Evolutionary conservation across 2,113 vertebrate genomes (phyloP), one percentile per base, ranked within the genome.

Genomic region (Oxyruncus cristatus): DNA sequence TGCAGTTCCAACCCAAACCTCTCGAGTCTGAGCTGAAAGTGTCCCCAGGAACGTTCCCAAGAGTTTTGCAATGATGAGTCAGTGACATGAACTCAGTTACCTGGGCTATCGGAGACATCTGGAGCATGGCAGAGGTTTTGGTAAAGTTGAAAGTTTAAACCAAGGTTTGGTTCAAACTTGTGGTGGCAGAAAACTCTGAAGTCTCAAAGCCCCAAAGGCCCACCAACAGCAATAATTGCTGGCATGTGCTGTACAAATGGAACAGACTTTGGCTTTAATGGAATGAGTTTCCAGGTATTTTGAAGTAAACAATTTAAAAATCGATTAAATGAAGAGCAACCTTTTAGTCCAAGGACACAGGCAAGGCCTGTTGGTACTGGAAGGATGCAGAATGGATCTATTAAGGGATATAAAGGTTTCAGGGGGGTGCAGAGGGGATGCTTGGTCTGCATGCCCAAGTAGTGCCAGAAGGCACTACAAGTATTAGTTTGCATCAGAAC

Each of bases 261-360:
- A 92, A 70, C 9, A 44, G 79, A 47, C 63, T 70, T 76, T 44
- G 76, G 47, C 85, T 86, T 86, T 96, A 95, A 92, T 86, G 88
- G 85, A 72, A 89, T 16, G 73, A 24, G 81, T 83, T 96, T 71
- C 79, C 68, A 95, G 88, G 73, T 94, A 91, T 92, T 95, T 95
- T 83, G 75, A 93, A 78, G 79, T 71, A 95, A 95, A 95, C 92
- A 92, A 92, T 93, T 78, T 33, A 94, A 92, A 94, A 92, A 88
- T 90, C 79, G 4, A 93, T 95, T 66, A 81, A 62, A 79, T 6
- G 9, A 59, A 77, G 89, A 90, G 11, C 35, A 92, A 16, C 72
- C 59, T 93, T 94, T 94, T 44, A 90, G 68, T 80, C 18, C 83
- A 92, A 88, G 85, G 88, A 68, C 70, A 82, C 58, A 58, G 79